Base-by-base conservation (phyloP, 1,140 invertebrate genomes). In the Chironomus tepperi region DNA sequence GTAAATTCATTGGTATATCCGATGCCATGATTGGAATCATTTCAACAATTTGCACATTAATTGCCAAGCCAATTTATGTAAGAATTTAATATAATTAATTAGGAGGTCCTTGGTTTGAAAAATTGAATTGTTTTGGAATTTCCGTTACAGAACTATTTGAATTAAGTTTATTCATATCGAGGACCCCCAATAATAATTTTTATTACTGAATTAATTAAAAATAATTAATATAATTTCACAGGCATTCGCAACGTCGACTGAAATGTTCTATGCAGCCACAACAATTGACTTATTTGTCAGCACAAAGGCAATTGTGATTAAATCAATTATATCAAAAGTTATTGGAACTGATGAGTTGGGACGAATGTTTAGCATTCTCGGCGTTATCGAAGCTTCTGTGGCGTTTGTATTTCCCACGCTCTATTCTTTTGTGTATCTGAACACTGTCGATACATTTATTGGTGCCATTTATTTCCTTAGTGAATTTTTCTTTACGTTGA, bases 351-450 rank as follows among this genome's bases (percentile, higher is more conserved):
- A 81, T 16, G 81, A 82, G 73, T 75, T 82, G 15, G 81, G 81
- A 42, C 81, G 81, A 78, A 80, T 82, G 79, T 82, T 81, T 75
- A 80, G 81, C 0, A 78, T 82, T 8, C 80, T 82, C 42, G 81
- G 81, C 5, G 81, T 82, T 7, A 79, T 79, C 42, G 81, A 82
- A 70, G 79, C 80, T 3, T 78, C 81, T 65, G 79, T 76, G 7
- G 77, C 79, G 18, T 80, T 82, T 18, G 80, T 82, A 7, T 82
- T 82, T 74, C 79, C 80, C 19, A 78, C 80, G 18, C 77, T 82
- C 12, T 82, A 77, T 21, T 80, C 79, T 76, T 75, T 74, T 10
- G 78, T 82, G 5, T 82, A 82, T 73, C 74, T 78, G 9, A 77
- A 67, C 42, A 80, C 80, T 0, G 77, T 81, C 0, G 79, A 81